A percentile compares a stretch with the other conserved stretches of the same genome.
These are phyloP conservation scores for Cheilinus undulatus DNA, from an alignment of 2,113 vertebrate species.

Conservation along the genomic window DNA sequence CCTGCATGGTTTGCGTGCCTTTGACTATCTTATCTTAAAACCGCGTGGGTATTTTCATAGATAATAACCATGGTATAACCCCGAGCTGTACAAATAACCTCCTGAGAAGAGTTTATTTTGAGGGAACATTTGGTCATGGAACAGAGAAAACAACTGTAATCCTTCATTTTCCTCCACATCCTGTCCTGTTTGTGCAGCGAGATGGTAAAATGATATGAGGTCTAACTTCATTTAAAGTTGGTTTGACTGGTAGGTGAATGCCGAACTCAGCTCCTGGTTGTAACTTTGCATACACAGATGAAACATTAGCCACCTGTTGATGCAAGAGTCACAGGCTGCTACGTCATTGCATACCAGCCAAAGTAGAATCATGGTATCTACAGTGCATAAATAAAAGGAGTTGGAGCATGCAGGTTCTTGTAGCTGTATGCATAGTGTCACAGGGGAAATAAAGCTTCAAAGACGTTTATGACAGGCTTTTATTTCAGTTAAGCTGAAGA, in stretches of 20 bases:
- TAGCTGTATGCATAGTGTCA: constrained; percentile 9
- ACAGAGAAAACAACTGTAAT: background rate
- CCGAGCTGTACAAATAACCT: background rate
- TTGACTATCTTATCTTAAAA: constrained; percentile 32
- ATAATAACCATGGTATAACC: constrained; percentile 38
- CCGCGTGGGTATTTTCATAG: constrained; percentile 37
- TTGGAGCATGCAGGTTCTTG: constrained; percentile 6
- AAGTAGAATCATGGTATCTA: constrained; percentile 26
- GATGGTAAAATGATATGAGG: background rate
- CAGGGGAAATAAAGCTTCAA: constrained; percentile 42
- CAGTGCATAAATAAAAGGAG: background rate
- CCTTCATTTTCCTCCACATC: constrained; percentile 39
- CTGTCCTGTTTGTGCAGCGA: constrained; percentile 27
- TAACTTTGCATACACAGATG: constrained; percentile 11
- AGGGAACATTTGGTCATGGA: background rate
- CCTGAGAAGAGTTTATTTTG: background rate
- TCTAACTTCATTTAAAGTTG: background rate
- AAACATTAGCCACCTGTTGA: background rate
- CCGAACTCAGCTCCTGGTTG: background rate
- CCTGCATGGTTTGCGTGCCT: constrained; percentile 14
- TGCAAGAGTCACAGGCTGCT: background rate
- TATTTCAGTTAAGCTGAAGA: constrained; percentile 68
- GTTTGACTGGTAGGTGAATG: constrained; percentile 7
- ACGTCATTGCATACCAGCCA: constrained; percentile 23
- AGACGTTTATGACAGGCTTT: constrained; percentile 52